Conservation (phyloP, 2,888 invertebrate genomes). For the Catocala nupta region DNA sequence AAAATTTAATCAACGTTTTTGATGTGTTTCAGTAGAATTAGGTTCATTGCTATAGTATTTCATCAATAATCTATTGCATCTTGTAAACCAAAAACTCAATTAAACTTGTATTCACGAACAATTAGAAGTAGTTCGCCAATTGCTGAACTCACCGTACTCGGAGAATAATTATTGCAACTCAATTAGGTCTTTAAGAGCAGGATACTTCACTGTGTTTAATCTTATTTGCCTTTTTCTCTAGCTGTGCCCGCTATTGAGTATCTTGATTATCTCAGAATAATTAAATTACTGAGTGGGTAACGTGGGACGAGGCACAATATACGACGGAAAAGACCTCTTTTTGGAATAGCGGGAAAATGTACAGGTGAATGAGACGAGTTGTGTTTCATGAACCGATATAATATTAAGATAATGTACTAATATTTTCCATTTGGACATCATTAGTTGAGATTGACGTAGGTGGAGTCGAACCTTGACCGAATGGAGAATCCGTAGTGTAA, state of each 20-base stretch:
- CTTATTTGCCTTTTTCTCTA: conserved; percentile 34
- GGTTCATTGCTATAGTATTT: neutral
- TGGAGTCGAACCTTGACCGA: no score
- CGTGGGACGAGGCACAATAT: conserved; percentile 35
- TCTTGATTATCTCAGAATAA: conserved; percentile 50
- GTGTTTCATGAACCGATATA: neutral
- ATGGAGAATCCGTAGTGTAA: no score
- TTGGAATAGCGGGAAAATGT: neutral
- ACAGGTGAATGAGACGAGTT: neutral
- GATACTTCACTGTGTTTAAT: conserved; percentile 44
- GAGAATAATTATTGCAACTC: conserved; percentile 46
- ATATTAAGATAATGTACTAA: neutral
- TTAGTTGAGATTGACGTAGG: no score
- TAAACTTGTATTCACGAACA: conserved; percentile 23
- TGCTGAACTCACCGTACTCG: conserved; percentile 29
- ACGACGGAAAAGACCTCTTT: conserved; percentile 30
- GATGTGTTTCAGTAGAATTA: no score
- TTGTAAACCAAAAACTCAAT: conserved; percentile 8
- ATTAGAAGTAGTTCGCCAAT: conserved; percentile 33
- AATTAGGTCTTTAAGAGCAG: conserved; percentile 43
- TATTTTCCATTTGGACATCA: no score
- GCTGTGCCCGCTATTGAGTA: conserved; percentile 32
- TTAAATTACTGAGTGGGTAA: conserved; percentile 51
- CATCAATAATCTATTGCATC: neutral
- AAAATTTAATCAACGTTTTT: no score